Conservation (phyloP, 1,140 invertebrate species). For the Zaprionus inermis region DNA sequence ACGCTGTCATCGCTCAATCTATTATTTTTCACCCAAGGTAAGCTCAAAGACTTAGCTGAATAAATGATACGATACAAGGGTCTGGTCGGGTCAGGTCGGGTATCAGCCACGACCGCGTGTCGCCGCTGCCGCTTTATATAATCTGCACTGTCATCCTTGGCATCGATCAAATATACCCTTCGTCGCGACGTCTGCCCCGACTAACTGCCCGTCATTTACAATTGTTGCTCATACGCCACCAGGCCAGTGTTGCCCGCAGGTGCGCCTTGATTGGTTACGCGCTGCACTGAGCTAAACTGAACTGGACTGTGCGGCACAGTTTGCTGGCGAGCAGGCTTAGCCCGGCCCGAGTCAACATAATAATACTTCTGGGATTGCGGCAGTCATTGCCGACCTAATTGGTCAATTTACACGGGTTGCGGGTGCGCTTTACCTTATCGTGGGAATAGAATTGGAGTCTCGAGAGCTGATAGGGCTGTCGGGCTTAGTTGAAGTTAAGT, state of each 20-base stretch:
- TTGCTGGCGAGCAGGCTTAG: neutral
- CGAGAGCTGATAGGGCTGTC: too few relatives aligned
- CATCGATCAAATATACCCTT: slow-evolving; percentile 7
- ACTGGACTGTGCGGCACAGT: neutral
- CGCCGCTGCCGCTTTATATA: slow-evolving; percentile 31
- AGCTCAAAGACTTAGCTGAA: slow-evolving; percentile 32
- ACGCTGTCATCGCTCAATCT: slow-evolving; percentile 83
- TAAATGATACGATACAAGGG: neutral
- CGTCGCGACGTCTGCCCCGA: neutral
- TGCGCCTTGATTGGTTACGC: neutral
- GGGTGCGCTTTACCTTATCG: too few relatives aligned
- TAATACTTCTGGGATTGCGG: neutral
- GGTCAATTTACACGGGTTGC: neutral
- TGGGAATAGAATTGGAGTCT: neutral
- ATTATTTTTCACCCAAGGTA: slow-evolving; percentile 84
- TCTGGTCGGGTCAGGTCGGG: slow-evolving; percentile 1
- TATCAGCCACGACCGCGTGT: neutral
- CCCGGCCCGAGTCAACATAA: neutral
- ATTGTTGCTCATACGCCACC: slow-evolving; percentile 39
- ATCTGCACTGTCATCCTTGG: slow-evolving; percentile 21
- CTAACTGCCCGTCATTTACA: slow-evolving; percentile 1
- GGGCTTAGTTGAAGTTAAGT: neutral
- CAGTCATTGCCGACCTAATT: neutral
- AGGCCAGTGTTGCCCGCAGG: neutral
- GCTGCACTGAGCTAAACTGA: neutral